Conservation (phyloP, 2,113 vertebrate genomes). For the Misgurnus mizolepis region DNA sequence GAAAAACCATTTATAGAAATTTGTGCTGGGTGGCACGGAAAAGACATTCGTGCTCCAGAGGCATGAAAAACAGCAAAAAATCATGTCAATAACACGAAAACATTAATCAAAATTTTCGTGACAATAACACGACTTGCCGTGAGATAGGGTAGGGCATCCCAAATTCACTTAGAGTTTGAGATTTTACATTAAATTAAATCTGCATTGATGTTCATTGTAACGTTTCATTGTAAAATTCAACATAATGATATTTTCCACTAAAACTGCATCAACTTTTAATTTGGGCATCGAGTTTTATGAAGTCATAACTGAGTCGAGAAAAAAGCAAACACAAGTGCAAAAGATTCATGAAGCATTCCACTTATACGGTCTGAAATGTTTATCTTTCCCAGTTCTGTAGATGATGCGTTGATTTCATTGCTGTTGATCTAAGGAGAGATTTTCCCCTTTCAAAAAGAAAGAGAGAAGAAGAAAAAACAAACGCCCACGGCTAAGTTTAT, state of each 20-base stretch:
- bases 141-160: too few relatives aligned
- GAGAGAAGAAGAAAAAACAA: slow-evolving; percentile 55
- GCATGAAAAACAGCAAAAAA: too few relatives aligned
- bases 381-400: slow-evolving; percentile 52
- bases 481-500: slow-evolving; percentile 59
- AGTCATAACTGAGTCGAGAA: slow-evolving; percentile 49
- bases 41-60: too few relatives aligned
- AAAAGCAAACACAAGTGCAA: slow-evolving; percentile 35
- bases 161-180: neutral
- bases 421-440: slow-evolving; percentile 53
- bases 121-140: too few relatives aligned
- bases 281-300: slow-evolving; percentile 46
- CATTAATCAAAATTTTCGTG: too few relatives aligned
- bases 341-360: slow-evolving; percentile 54
- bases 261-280: neutral
- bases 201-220: slow-evolving; percentile 1
- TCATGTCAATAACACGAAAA: too few relatives aligned
- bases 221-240: slow-evolving; percentile 27
- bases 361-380: slow-evolving; percentile 54
- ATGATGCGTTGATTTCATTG: slow-evolving; percentile 57
- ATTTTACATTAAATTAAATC: neutral
- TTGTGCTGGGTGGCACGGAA: too few relatives aligned
- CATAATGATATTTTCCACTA: slow-evolving; percentile 33
- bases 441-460: slow-evolving; percentile 49
- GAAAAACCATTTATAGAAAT: too few relatives aligned